Evolutionary conservation across 2,888 invertebrate genomes (phyloP).

Genomic region (Poecilobothrus nobilitatus): DNA sequence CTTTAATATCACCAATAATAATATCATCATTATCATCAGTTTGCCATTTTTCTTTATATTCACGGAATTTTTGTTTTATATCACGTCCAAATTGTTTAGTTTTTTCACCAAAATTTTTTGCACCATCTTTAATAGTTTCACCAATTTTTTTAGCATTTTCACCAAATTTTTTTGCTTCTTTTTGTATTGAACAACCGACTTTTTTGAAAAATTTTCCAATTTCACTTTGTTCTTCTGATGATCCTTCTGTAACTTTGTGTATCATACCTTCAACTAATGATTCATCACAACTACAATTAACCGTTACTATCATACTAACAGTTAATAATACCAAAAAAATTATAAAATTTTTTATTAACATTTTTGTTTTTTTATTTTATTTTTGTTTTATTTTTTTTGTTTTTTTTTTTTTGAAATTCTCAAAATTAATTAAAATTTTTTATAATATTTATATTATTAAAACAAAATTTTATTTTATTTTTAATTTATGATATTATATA

Average conservation of each 20-base stretch:
- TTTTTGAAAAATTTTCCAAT: slow-evolving; percentile 34
- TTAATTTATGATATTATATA: too few relatives aligned
- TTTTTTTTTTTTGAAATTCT: neutral
- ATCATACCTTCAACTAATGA: neutral
- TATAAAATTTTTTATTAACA: slow-evolving; percentile 1
- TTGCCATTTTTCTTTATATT: slow-evolving; percentile 7
- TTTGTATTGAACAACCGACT: slow-evolving; percentile 35
- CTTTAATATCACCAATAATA: slow-evolving; percentile 13
- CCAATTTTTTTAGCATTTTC: slow-evolving; percentile 29
- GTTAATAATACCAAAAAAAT: neutral
- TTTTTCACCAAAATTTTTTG: slow-evolving; percentile 11
- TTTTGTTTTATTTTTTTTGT: neutral
- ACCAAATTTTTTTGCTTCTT: slow-evolving; percentile 33
- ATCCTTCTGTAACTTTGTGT: slow-evolving; percentile 12
- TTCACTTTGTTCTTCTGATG: slow-evolving; percentile 32
- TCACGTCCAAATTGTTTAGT: slow-evolving; percentile 9
- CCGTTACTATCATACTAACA: neutral
- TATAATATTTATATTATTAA: too few relatives aligned
- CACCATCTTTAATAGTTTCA: slow-evolving; percentile 11
- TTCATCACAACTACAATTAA: neutral
- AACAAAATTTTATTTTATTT: too few relatives aligned
- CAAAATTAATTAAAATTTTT: neutral
- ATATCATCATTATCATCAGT: neutral
- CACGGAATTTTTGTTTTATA: slow-evolving; percentile 9
- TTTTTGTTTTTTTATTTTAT: neutral